Evolutionary conservation across 2,797 vertebrate species (phyloP), one percentile per base, ranked within the genome.

Genomic region (Parotocinclus haroldoi): DNA sequence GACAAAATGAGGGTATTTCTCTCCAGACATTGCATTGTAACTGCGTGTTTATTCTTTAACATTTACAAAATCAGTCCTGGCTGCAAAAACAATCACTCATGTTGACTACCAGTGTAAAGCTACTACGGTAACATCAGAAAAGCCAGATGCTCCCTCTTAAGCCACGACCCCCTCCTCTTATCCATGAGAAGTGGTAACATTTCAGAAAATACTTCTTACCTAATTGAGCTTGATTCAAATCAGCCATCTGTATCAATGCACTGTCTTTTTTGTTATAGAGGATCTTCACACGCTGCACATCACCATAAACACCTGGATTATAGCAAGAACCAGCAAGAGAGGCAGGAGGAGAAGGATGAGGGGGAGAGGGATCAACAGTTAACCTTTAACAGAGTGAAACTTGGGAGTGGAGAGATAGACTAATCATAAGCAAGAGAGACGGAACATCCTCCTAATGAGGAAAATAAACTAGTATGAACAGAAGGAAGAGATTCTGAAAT

Each of bases 181-280:
- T 27, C 27, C 27, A 27, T 27, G 27, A 27, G 27, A 2, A 27
- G 27, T 2, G 5, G 27, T 27, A 27, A 27, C 27, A 27, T 39
- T 50, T 13, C 13, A 44, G 42, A 6, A 40, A 51, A 46, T 16
- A 13, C 53, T 59, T 78, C 95, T 96, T 91, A 98, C 95, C 95
- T 54, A 97, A 90, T 71, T 98, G 95, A 44, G 96, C 96, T 78
- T 98, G 96, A 88, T 96, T 98, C 77, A 90, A 90, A 69, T 98
- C 95, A 13, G 94, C 93, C 96, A 98, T 96, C 90, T 98, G 96
- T 86, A 98, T 96, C 74, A 98, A 92, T 75, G 96, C 94, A 83
- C 95, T 97, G 91, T 98, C 95, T 87, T 98, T 98, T 90, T 98
- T 98, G 89, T 98, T 98, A 90, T 96, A 98, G 56, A 98, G 92